These are phyloP conservation scores for Nomada fabriciana DNA, from an alignment of 2,888 invertebrate genomes.

Conservation along the genomic window DNA sequence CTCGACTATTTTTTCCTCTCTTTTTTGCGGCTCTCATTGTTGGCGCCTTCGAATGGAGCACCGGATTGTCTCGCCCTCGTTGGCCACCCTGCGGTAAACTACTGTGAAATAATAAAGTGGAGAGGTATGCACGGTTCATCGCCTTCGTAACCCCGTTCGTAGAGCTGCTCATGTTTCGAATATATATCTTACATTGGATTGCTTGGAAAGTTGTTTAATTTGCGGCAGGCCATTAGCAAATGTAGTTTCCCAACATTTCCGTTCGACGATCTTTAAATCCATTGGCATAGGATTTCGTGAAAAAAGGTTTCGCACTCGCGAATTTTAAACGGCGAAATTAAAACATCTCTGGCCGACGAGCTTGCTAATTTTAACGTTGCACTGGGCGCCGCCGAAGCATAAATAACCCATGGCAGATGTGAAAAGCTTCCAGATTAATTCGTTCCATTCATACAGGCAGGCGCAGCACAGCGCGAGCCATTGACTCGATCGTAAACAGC, in stretches of 20 bases:
- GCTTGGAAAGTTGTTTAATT: neutral
- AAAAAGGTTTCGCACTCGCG: too few species aligned
- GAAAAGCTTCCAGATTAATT: slow-evolving; percentile 42
- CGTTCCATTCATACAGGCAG: slow-evolving; percentile 5
- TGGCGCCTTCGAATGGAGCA: slow-evolving; percentile 38
- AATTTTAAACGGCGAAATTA: too few species aligned
- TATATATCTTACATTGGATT: neutral
- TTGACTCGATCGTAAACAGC: slow-evolving; percentile 44
- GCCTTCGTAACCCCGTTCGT: slow-evolving; percentile 7
- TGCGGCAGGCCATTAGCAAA: too few species aligned
- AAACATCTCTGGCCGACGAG: too few species aligned
- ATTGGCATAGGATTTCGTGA: too few species aligned
- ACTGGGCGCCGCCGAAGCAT: neutral
- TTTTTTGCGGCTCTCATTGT: slow-evolving; percentile 55
- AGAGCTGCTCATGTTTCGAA: neutral
- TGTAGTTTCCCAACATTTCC: too few species aligned
- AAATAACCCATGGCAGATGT: slow-evolving; percentile 9
- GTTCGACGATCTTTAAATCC: too few species aligned
- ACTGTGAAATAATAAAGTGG: slow-evolving; percentile 47
- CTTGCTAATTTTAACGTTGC: neutral
- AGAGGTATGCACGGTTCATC: neutral
- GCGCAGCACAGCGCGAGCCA: slow-evolving; percentile 34
- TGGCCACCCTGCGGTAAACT: slow-evolving; percentile 2
- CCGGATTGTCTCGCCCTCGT: slow-evolving; percentile 23
- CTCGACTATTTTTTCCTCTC: slow-evolving; percentile 50